Base-by-base conservation (phyloP, 2,113 vertebrate species). In the Chrysemys picta region DNA sequence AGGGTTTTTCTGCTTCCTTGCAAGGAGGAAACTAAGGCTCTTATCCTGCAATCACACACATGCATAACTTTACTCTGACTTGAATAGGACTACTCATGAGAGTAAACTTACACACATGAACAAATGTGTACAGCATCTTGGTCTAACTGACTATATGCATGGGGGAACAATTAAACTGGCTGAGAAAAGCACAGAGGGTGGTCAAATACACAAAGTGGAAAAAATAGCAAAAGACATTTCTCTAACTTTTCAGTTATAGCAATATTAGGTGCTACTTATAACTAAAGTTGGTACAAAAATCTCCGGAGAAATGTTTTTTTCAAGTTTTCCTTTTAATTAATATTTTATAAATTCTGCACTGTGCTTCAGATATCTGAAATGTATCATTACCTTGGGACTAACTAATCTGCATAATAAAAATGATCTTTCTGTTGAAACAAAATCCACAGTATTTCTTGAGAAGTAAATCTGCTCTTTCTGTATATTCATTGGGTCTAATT, bases 401-500 rank as follows among this genome's bases (percentile, higher is more conserved):
- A 65, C 82, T 90, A 57, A 56, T 53, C 69, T 76, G 56, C 78
- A 49, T 82, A 83, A 29, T 49, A 59, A 91, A 89, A 85, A 25
- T 80, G 35, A 53, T 42, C 38, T 94, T 10, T 81, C 49, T 88
- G 29, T 45, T 96, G 79, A 86, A 69, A 25, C 24, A 57, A 79
- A 81, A 49, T 89, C 50, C 5, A 1, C 0, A 84, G 10, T 57
- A 29, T 65, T 95, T 49, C 54, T 79, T 47, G 38, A 86, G 45
- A 88, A 95, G 47, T 80, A 88, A 93, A 93, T 62, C 17, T 89
- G 0, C 72, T 75, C 8, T 82, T 79, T 47, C 6, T 14, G 2
- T 3, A 19, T 94, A 95, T 95, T 88, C 53, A 16, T 94, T 91
- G 90, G 90, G 87, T 72, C 82, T 97, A 49, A 96, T 89, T 89